Evolutionary conservation across 2,797 vertebrate genomes (phyloP).

Genomic region (Pangasius larnaudii): DNA sequence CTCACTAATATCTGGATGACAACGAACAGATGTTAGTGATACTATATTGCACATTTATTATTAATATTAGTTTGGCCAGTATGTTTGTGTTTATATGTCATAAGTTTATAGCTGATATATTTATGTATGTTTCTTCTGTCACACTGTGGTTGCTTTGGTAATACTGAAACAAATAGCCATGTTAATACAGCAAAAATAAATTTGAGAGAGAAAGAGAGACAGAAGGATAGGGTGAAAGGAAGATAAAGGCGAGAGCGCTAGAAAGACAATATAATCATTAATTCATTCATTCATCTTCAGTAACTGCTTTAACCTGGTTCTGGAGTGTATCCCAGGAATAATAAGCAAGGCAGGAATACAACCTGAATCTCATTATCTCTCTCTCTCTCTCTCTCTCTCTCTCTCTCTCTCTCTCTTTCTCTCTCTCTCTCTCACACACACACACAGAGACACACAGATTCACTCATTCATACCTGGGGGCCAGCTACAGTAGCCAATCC

Average conservation of each 20-base stretch:
- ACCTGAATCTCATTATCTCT: not conserved
- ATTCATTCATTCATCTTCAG: not conserved
- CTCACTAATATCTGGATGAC: not conserved
- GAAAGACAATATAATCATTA: not conserved
- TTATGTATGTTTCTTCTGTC: not conserved
- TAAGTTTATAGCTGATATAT: not conserved
- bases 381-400: not conserved
- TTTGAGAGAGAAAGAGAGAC: not conserved
- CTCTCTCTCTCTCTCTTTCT: not conserved
- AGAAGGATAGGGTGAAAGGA: not conserved
- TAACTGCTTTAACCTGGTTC: not conserved
- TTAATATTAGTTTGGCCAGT: not conserved
- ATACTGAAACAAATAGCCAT: not conserved
- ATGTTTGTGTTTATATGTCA: not conserved
- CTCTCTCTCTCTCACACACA: not conserved
- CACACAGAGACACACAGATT: not conserved
- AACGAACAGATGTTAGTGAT: constrained; percentile 9
- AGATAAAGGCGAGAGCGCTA: not conserved
- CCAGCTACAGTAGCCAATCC: not conserved
- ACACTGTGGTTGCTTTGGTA: not conserved
- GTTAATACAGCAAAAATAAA: not conserved
- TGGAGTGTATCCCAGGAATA: not conserved
- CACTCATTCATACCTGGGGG: not conserved
- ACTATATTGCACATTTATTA: constrained; percentile 16
- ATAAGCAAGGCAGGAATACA: not conserved